Evolutionary conservation across 2,113 vertebrate species (phyloP).

Genomic region (Odontophorus gujanensis): DNA sequence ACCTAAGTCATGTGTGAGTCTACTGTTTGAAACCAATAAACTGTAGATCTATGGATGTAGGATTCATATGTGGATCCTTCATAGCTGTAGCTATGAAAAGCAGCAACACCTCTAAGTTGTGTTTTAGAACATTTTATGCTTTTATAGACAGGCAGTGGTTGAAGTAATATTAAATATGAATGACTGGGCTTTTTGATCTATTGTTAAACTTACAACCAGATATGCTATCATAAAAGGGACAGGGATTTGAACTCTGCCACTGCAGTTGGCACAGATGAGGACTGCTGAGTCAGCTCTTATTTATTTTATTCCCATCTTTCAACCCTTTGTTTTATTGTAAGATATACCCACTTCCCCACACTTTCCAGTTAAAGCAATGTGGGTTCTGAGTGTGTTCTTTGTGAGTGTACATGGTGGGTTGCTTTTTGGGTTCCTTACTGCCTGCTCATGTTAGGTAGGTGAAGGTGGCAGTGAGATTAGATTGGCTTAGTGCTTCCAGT

Average conservation of each 20-base stretch:
- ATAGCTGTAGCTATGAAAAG: not conserved
- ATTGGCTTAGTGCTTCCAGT: not conserved
- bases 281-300: not conserved
- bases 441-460: not conserved
- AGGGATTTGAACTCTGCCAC: not conserved
- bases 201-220: not conserved
- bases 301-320: not conserved
- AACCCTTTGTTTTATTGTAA: not conserved
- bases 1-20: not conserved
- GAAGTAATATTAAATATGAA: not conserved
- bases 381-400: not conserved
- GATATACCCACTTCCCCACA: not conserved
- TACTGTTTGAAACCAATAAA: not conserved
- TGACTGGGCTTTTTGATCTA: not conserved
- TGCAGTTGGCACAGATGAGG: not conserved
- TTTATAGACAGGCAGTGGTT: not conserved
- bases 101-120: not conserved
- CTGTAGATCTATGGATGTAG: not conserved
- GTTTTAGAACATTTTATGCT: not conserved
- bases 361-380: not conserved
- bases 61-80: not conserved
- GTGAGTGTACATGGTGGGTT: not conserved
- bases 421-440: not conserved
- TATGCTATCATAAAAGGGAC: not conserved
- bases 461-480: not conserved